Evolutionary conservation across 2,797 vertebrate species (phyloP), one percentile per base, ranked within the genome.

Genomic region (Pangasius krempfi): DNA sequence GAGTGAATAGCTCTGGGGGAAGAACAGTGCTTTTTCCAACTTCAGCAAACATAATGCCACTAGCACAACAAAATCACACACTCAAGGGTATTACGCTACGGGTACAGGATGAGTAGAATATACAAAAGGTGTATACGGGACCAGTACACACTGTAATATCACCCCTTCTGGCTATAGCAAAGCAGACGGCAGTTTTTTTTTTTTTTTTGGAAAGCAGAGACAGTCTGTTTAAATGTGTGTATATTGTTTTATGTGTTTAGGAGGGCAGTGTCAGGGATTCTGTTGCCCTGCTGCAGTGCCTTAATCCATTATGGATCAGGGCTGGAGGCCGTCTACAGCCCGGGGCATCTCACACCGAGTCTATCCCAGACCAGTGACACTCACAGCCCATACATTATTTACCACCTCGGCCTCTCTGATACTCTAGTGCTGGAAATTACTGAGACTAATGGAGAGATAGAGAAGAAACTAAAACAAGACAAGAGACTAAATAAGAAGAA

Each of bases 1-100:
- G 94, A 96, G 95, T 95, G 91, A 95, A 95, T 93, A 94, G 92
- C 87, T 94, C 95, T 62, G 58, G 30, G 93, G 93, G 94, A 90
- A 93, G 58, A 89, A 94, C 88, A 94, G 91, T 89, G 30, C 91
- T 91, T 92, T 84, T 94, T 93, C 94, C 94, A 92, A 92, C 88
- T 90, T 93, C 88, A 92, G 90, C 91, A 92, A 47, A 88, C 70
- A 91, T 83, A 62, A 86, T 13, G 86, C 73, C 66, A 87, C 87
- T 78, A 85, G 64, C 80, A 90, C 72, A 88, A 86, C 60, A 81
- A 81, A 62, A 85, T 87, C 62, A 85, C 66, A 84, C 62, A 79
- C 85, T 85, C 60, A 54, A 8, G 88, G 73, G 62, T 40, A 78
- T 33, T 47, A 84, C 3, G 10, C 44, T 54, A 54, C 10, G 12